Base-by-base conservation (phyloP, 2,797 vertebrate species). In the Triplophysa bombifrons region DNA sequence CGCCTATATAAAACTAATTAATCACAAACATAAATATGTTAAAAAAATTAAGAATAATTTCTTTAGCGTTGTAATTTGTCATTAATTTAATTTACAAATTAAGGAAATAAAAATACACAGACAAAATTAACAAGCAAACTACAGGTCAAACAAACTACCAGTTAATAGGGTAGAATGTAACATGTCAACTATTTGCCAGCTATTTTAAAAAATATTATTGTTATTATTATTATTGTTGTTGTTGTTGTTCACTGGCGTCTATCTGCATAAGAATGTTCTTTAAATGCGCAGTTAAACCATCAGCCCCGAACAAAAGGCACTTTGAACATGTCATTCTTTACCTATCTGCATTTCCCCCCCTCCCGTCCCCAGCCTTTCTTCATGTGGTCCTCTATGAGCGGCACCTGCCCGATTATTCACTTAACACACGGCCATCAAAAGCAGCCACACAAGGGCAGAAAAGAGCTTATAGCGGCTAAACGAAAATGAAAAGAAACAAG, bases 361-460 rank as follows among this genome's bases (percentile, higher is more conserved):
- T 71, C 80, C 50, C 68, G 58, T 44, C 72, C 73, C 58, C 76
- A 73, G 79, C 41, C 71, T 70, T 75, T 85, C 80, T 84, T 84
- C 79, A 76, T 80, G 76, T 80, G 69, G 74, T 87, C 76, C 74
- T 76, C 78, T 78, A 85, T 85, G 88, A 77, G 69, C 84, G 88
- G 89, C 93, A 92, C 92, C 93, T 93, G 92, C 89, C 87, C 90
- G 87, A 91, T 91, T 91, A 93, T 92, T 91, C 90, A 92, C 90
- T 93, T 92, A 92, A 91, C 89, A 87, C 84, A 87, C 85, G 85
- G 85, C 85, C 85, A 76, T 68, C 86, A 85, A 86, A 88, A 83
- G 71, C 85, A 86, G 84, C 80, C 78, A 78, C 80, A 84, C 86
- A 91, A 86, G 85, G 88, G 86, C 75, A 85, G 83, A 88, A 85